A percentile compares a stretch with the other conserved stretches of the same genome.
Conservation (phyloP, 2,888 invertebrate species). For the Odontocolon sp. region DNA sequence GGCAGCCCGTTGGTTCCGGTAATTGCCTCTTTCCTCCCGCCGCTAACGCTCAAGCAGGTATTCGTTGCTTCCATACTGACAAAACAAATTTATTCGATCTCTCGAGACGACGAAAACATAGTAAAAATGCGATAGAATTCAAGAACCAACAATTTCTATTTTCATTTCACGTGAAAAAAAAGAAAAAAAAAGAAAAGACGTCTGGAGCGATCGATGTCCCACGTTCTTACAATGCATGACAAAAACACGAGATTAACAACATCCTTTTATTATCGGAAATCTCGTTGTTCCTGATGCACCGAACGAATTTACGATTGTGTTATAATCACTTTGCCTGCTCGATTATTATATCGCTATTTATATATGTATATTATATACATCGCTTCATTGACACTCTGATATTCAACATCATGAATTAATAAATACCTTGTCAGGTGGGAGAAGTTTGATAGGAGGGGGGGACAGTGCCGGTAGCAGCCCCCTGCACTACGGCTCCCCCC, state of each 20-base stretch:
- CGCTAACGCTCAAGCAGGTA: conserved; percentile 78
- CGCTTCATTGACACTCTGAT: conserved; percentile 41
- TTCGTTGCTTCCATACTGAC: conserved; percentile 70
- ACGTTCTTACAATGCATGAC: conserved; percentile 54
- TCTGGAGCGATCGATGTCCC: conserved; percentile 38
- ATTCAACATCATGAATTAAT: conserved; percentile 66
- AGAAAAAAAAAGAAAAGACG: no score
- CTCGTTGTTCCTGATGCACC: conserved; percentile 36
- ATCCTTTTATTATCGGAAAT: conserved; percentile 18
- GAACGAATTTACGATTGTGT: conserved; percentile 36
- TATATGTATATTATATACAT: no score
- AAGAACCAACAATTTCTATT: no score
- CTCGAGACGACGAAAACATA: conserved; percentile 33
- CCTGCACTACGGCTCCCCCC: conserved; percentile 82
- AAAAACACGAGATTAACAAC: conserved; percentile 31
- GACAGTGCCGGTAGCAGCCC: conserved; percentile 83
- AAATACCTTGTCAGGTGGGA: conserved; percentile 77
- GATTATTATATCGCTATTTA: conserved; percentile 35
- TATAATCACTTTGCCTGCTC: conserved; percentile 46
- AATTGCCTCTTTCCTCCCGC: conserved; percentile 78
- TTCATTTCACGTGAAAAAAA: no score
- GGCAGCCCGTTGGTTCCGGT: conserved; percentile 77
- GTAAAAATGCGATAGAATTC: no score
- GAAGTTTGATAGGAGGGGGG: conserved; percentile 79
- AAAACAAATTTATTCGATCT: conserved; percentile 9